phyloP scores from a whole-genome alignment of 2,797 vertebrate genomes.

The Balearica regulorum region DNA sequence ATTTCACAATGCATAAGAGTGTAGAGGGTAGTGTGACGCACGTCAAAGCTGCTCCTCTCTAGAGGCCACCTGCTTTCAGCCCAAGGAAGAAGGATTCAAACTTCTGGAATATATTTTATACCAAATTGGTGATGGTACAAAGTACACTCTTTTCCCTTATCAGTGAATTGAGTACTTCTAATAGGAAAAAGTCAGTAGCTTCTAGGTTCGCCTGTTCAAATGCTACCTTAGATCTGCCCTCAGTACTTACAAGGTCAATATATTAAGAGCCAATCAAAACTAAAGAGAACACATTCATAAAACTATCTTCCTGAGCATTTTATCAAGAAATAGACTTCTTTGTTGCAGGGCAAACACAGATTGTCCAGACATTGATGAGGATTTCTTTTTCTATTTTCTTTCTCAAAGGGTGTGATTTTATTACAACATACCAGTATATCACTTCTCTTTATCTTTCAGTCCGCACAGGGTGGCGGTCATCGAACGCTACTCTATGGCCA shows the following conservation, averaged over 20 bases:
- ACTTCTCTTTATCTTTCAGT: constrained; percentile 68
- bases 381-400: neutral
- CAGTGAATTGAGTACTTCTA: neutral
- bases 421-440: neutral
- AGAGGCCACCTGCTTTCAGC: neutral
- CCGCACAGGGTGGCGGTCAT: constrained; percentile 89
- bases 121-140: neutral
- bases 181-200: neutral
- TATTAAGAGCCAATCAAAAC: neutral
- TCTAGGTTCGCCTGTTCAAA: neutral
- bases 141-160: neutral
- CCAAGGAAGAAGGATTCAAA: neutral
- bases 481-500: constrained; percentile 92
- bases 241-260: neutral
- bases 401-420: neutral
- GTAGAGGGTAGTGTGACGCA: neutral
- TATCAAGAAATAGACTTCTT: neutral
- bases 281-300: neutral
- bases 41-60: neutral
- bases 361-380: neutral
- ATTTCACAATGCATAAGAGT: neutral
- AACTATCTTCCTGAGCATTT: neutral
- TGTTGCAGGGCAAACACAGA: neutral
- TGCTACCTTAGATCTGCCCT: neutral
- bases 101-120: neutral